Conservation (phyloP, 2,113 vertebrate genomes). For the Porphyrio hochstetteri region DNA sequence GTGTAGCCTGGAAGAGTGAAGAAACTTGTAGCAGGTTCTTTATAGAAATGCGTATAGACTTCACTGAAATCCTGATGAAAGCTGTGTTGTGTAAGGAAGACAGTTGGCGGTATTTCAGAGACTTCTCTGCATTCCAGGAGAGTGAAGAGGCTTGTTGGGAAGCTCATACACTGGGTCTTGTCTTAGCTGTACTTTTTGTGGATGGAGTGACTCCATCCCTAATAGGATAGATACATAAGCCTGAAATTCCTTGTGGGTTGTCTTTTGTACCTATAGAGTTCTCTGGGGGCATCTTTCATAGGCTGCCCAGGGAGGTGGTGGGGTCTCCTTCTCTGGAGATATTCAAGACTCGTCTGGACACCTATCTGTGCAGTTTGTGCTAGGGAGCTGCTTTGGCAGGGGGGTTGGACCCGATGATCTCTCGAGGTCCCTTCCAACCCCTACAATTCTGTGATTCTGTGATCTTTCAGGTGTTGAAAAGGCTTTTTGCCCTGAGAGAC, state of each 20-base stretch:
- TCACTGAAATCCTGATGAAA: background rate
- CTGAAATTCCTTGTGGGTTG: background rate
- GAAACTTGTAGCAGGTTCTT: background rate
- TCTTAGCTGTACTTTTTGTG: background rate
- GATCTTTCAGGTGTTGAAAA: background rate
- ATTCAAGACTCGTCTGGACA: no score
- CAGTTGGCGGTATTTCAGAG: background rate
- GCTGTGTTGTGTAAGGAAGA: background rate
- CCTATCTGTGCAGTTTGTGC: no score
- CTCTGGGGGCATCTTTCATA: background rate
- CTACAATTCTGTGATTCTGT: no score
- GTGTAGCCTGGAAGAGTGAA: background rate
- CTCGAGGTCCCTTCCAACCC: no score
- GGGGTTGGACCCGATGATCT: no score
- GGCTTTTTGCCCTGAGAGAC: background rate
- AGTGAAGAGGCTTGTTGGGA: background rate
- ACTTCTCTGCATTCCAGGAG: background rate
- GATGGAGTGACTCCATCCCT: background rate
- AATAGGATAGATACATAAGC: background rate
- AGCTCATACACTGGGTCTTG: background rate
- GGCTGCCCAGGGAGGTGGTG: no score
- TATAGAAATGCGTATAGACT: background rate
- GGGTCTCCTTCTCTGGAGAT: no score
- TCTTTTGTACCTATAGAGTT: background rate
- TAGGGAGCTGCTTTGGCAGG: no score